phyloP scores from a whole-genome alignment of 2,113 vertebrate genomes.

The Cochlearius cochlearius region DNA sequence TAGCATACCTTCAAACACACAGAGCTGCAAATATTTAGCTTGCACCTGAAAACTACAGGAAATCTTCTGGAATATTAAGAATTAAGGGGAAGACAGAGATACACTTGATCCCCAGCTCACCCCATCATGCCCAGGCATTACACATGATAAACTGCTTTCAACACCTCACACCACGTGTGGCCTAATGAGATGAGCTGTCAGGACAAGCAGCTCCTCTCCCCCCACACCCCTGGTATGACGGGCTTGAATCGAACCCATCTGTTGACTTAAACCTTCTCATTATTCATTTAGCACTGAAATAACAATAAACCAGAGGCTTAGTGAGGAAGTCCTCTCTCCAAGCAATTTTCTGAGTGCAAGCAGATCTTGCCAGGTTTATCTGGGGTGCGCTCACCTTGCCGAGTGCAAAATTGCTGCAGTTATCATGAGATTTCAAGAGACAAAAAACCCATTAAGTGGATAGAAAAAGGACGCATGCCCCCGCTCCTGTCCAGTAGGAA shows the following conservation, averaged over 20 bases:
- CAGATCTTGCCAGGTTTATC: conserved; percentile 27
- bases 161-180: background rate
- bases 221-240: background rate
- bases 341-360: background rate
- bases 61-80: background rate
- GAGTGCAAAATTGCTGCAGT: background rate
- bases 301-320: conserved; percentile 47
- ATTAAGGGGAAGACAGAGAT: background rate
- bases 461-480: background rate
- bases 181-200: conserved; percentile 38
- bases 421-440: background rate
- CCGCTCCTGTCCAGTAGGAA: background rate
- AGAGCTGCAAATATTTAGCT: background rate
- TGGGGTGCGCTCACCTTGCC: conserved; percentile 29
- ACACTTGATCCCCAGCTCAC: background rate
- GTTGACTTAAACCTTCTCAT: conserved; percentile 54
- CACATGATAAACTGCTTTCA: conserved; percentile 38
- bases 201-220: conserved; percentile 43
- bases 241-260: conserved; percentile 35
- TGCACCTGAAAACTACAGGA: background rate
- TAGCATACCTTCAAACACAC: background rate
- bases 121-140: background rate
- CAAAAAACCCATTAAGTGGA: background rate
- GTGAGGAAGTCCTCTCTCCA: background rate
- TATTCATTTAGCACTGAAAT: conserved; percentile 46